Base-by-base conservation (phyloP, 2,113 vertebrate genomes). In the Ursus arctos region DNA sequence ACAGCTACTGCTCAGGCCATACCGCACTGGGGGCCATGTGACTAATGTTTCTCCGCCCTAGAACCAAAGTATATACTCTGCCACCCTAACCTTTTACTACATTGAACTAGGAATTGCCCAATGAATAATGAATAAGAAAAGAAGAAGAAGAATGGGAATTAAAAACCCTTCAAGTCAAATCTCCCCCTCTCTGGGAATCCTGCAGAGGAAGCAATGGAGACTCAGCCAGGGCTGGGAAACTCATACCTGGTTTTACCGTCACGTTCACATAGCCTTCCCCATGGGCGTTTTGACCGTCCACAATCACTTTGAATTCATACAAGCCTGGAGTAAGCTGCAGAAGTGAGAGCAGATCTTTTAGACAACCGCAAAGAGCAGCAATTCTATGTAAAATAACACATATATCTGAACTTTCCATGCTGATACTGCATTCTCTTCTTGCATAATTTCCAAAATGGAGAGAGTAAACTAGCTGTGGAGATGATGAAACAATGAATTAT, bases 181-280 rank as follows among this genome's bases (percentile, higher is more conserved):
- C 65, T 97, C 55, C 22, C 3, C 43, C 18, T 95, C 94, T 53
- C 84, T 82, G 63, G n/a, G 26, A 96, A 81, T 72, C 76, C n/a
- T 71, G 55, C 53, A 95, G 88, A 95, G 53, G 36, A 49, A 96
- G 59, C 49, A 87, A n/a, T 12, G 21, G 22, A 77, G 31, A 53
- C 26, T 85, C 6, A 24, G 24, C 43, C 19, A 28, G 26, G 40
- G 61, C n/a, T 71, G 63, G 47, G 77, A 88, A 79, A 21, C 49
- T 96, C 98, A 98, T 98, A 99, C 99, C 99, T 99, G 99, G 99
- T 95, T 99, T 99, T 85, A 99, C 99, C 0, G 99, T 99, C 8
- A 99, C 99, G 6, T 99, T 99, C 98, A 99, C 99, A 0, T 99
- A 99, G 93, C 99, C 99, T 98, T 99, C 99, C 63, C 99, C 99